These are phyloP conservation scores for Polietes domitor DNA, from an alignment of 2,888 invertebrate genomes.

Conservation along the genomic window DNA sequence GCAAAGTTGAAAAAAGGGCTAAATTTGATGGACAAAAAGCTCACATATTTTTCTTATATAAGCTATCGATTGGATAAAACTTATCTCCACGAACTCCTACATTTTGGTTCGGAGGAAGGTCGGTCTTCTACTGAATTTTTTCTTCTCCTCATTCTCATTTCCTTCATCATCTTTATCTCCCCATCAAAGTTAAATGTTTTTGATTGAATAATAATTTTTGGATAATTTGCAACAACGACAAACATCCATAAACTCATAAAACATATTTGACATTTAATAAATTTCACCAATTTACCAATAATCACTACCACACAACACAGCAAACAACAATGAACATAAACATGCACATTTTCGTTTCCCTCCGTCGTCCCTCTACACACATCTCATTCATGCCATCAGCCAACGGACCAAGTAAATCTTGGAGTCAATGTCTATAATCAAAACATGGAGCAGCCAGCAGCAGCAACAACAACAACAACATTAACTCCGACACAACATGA, in stretches of 20 bases:
- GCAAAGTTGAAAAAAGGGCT: too few species aligned
- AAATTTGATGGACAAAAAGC: too few species aligned
- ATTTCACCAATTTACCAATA: constrained; percentile 37
- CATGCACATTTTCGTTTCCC: too few species aligned
- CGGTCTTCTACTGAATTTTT: too few species aligned
- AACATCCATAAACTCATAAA: constrained; percentile 17
- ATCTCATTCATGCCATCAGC: neutral
- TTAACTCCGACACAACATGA: constrained; percentile 16
- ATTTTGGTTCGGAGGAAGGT: too few species aligned
- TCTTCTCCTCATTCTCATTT: neutral
- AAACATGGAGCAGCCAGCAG: constrained; percentile 16
- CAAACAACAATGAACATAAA: neutral
- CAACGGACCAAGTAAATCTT: constrained; percentile 44
- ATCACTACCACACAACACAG: neutral
- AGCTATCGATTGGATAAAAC: too few species aligned
- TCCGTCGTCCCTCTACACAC: too few species aligned
- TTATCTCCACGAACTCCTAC: too few species aligned
- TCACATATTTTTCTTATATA: too few species aligned
- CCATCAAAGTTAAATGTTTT: neutral
- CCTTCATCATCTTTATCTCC: neutral
- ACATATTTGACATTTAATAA: constrained; percentile 41
- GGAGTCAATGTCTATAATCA: constrained; percentile 31
- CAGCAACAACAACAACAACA: constrained; percentile 1
- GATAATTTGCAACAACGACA: neutral
- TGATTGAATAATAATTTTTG: constrained; percentile 5